Percentiles rank a stretch among this genome's conserved stretches.
These are phyloP conservation scores for Pseudomyrmex flavicornis DNA, from an alignment of 1,140 invertebrate species.

Conservation along the genomic window DNA sequence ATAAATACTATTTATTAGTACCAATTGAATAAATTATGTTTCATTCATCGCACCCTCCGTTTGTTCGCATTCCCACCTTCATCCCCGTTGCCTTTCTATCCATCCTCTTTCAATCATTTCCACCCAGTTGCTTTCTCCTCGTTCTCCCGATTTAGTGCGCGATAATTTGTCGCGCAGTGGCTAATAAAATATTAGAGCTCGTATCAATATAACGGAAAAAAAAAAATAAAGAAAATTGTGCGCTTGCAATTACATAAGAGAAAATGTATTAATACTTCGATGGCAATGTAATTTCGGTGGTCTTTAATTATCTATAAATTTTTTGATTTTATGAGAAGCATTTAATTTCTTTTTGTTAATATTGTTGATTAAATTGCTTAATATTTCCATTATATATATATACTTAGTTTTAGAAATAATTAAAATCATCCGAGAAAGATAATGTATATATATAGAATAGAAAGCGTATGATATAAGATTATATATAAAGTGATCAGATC, in stretches of 20 bases:
- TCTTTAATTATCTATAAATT: not conserved
- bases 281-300: constrained; percentile 9
- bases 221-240: constrained; percentile 26
- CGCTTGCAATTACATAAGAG: not conserved
- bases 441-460: no score
- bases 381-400: not conserved
- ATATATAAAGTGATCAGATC: no score
- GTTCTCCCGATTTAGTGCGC: constrained; percentile 18
- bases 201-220: constrained; percentile 33
- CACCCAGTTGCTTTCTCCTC: constrained; percentile 27
- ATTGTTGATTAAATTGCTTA: not conserved
- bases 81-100: not conserved
- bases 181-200: constrained; percentile 39
- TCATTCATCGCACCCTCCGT: constrained; percentile 66
- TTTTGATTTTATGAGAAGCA: not conserved
- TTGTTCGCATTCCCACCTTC: constrained; percentile 31
- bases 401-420: not conserved
- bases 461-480: no score
- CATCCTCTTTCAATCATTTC: constrained; percentile 37
- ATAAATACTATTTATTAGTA: constrained; percentile 73
- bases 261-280: not conserved
- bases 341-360: not conserved
- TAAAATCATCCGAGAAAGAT: no score
- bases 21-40: constrained; percentile 77
- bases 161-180: constrained; percentile 28